Evolutionary conservation across 2,797 vertebrate species (phyloP), one percentile per base, ranked within the genome.

Genomic region (Borostomias antarcticus): DNA sequence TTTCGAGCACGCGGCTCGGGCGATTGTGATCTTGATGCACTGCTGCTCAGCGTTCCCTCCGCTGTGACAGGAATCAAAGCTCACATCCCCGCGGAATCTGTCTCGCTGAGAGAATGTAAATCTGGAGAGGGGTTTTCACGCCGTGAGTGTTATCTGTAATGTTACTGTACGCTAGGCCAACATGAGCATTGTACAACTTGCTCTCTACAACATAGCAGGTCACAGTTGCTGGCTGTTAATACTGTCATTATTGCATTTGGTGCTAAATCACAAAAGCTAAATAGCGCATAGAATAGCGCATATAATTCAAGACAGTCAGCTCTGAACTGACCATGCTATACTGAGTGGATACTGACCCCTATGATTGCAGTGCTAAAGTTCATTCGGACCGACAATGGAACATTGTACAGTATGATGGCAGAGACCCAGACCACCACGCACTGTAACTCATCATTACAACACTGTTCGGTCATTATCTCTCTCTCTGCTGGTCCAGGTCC

Each of bases 11-110:
- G 84, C 82, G 84, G 85, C 72, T 84, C 76, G 71, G 77, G 82
- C 85, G 86, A 89, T 86, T 88, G 84, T 77, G 82, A 87, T 88
- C 86, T 82, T 11, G 37, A 75, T 83, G 86, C 86, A 83, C 84
- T 51, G 72, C 81, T 87, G 72, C 82, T 88, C 85, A 81, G 82
- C 84, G 85, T 83, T 83, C 81, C 75, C 77, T 85, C 56, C 86
- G 80, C 83, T 83, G 76, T 86, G 82, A 85, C 82, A 85, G 65
- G 51, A 74, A 74, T 79, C 81, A 67, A 78, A 76, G 81, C 72
- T 83, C 74, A 81, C 79, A n/a, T 77, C 68, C 67, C 75, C 72
- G 83, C 67, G 72, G 61, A 68, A 65, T 62, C 58, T 61, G 69
- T 69, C 57, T 79, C 64, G 68, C 65, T 8, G 15, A 76, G 54